Evolutionary conservation across 2,888 invertebrate genomes (phyloP).

Genomic region (Chloroclystis v-ata): DNA sequence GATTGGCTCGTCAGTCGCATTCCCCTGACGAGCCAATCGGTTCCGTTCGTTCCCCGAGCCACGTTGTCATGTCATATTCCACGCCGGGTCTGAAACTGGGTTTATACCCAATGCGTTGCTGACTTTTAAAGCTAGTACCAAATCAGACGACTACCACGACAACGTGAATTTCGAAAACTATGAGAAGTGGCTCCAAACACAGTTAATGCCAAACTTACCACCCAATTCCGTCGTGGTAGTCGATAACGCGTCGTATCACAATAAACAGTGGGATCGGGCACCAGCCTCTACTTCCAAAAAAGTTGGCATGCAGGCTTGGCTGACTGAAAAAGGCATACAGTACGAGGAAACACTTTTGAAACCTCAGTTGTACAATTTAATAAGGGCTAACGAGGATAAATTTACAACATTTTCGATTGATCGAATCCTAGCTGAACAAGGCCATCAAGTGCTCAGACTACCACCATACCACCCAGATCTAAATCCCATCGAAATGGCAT

Average conservation of each 20-base stretch:
- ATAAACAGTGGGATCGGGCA: slow-evolving; percentile 23
- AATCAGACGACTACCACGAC: slow-evolving; percentile 35
- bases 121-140: slow-evolving; percentile 27
- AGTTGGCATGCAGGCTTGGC: slow-evolving; percentile 31
- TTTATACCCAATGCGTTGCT: slow-evolving; percentile 28
- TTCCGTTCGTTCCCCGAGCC: slow-evolving; percentile 30
- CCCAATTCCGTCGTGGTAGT: slow-evolving; percentile 25
- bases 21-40: no score
- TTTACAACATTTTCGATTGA: slow-evolving; percentile 17
- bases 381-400: slow-evolving; percentile 6
- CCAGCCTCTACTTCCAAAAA: slow-evolving; percentile 28
- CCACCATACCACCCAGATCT: slow-evolving; percentile 8
- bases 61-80: slow-evolving; percentile 24
- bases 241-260: slow-evolving; percentile 36
- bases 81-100: slow-evolving; percentile 28
- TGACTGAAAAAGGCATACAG: slow-evolving; percentile 26
- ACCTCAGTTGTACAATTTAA: slow-evolving; percentile 14
- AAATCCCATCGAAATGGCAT: slow-evolving; percentile 19
- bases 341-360: slow-evolving; percentile 15
- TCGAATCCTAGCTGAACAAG: slow-evolving; percentile 14
- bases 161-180: slow-evolving; percentile 36
- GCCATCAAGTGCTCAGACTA: slow-evolving; percentile 17
- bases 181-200: slow-evolving; percentile 32
- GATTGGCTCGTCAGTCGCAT: no score
- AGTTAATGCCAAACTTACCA: slow-evolving; percentile 34